Base-by-base conservation (phyloP, 2,888 invertebrate genomes). In the Nowickia ferox region DNA sequence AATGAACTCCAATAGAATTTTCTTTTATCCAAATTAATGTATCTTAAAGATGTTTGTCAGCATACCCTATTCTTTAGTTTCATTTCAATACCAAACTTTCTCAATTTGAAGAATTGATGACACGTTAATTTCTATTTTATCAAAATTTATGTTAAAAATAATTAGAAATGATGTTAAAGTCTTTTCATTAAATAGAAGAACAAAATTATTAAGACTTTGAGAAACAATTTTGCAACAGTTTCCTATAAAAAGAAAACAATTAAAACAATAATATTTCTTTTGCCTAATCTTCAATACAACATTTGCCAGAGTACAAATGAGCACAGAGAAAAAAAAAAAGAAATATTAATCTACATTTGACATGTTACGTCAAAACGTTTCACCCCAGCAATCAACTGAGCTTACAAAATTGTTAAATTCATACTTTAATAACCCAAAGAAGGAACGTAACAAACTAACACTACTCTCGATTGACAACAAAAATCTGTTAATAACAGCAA, bases 301-400 rank as follows among this genome's bases (percentile, higher is more conserved):
- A 68, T 17, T 63, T 44, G 13, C 22, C 57, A 65, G 13, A 65
- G 53, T 53, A 63, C 15, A 77, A 59, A 44, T n/a, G 55, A 40
- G 46, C 30, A 53, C 40, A 55, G 8, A n/a, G 46, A 22, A 17
- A 51, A 22, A 55, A 59, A 17, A 71, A 1, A 13, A 48, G n/a
- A 30, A 30, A 48, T 17, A 59, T 40, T 57, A 84, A 79, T 79
- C 79, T 71, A 75, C 71, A 61, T 77, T 77, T 81, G 84, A 84
- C 80, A 81, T 81, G 72, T 63, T 6, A 66, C 77, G 76, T 81
- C 84, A 81, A 74, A 85, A 74, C 74, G 68, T 85, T 61, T 78
- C 84, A 85, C 40, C 40, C 44, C 61, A 72, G 51, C 81, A 76
- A 68, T 80, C 81, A 74, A 61, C 46, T 61, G 51, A 61, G 77